Conservation (phyloP, 2,797 vertebrate species). For the Lacerta viridis region DNA sequence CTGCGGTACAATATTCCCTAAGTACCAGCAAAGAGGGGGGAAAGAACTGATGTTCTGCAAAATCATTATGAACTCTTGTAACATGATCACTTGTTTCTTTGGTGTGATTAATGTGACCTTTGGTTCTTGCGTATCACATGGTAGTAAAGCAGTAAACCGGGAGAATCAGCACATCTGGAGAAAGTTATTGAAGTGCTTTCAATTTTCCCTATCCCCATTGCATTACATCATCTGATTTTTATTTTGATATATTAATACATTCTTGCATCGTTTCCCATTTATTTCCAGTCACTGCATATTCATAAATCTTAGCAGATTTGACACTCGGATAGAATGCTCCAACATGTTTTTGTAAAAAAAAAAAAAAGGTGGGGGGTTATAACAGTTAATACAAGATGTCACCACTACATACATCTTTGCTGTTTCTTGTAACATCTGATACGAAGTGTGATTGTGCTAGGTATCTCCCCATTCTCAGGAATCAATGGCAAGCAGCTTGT, state of each 20-base stretch:
- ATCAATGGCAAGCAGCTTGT: not conserved
- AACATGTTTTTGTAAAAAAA: not conserved
- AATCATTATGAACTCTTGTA: not conserved
- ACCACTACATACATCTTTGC: not conserved
- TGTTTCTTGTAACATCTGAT: not conserved
- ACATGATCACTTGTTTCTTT: not conserved
- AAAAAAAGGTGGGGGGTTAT: not conserved
- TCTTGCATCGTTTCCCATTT: fast-evolving
- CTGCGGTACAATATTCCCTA: not conserved
- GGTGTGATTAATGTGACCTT: not conserved
- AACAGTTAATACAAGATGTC: not conserved
- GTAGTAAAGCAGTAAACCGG: not conserved
- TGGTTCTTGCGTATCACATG: not conserved
- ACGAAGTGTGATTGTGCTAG: not conserved
- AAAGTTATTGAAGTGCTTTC: not conserved
- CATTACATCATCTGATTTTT: slow-evolving; percentile 4
- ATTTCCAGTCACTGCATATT: not conserved
- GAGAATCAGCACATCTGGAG: not conserved
- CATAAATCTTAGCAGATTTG: not conserved
- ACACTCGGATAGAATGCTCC: fast-evolving
- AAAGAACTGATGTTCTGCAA: not conserved
- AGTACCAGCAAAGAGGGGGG: not conserved
- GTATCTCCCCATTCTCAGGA: not conserved
- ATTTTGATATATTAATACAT: not conserved
- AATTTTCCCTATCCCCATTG: not conserved